Percentiles rank a stretch among this genome's conserved stretches.
Conservation (phyloP, 2,113 vertebrate species). For the Mus musculus region DNA sequence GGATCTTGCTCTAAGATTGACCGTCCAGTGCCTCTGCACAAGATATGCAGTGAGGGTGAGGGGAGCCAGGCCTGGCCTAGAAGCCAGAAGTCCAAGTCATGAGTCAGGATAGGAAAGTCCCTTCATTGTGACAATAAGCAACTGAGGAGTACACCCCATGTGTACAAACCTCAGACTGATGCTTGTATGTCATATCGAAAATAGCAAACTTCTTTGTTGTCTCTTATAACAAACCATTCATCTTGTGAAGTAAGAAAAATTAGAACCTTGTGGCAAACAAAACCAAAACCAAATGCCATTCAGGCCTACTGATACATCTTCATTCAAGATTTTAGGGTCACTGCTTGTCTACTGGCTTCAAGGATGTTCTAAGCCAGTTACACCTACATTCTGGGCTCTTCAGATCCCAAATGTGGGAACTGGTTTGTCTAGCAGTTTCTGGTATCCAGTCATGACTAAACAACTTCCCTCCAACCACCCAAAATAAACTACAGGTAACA, state of each 20-base stretch:
- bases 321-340: slow-evolving; percentile 68
- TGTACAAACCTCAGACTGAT: not conserved
- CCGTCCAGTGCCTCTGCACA: not conserved
- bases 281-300: slow-evolving; percentile 33
- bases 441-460: slow-evolving; percentile 62
- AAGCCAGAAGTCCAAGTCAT: not conserved
- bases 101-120: not conserved
- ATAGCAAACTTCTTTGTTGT: not conserved
- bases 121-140: not conserved
- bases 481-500: slow-evolving; percentile 86
- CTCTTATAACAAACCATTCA: slow-evolving; percentile 3
- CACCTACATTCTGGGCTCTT: slow-evolving; percentile 59
- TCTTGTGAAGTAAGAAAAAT: slow-evolving; percentile 64
- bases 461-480: slow-evolving; percentile 65
- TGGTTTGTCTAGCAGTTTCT: slow-evolving; percentile 68
- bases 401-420: slow-evolving; percentile 57
- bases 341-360: slow-evolving; percentile 66
- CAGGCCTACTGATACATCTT: slow-evolving; percentile 69
- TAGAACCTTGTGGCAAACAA: slow-evolving; percentile 38
- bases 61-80: not conserved
- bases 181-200: not conserved
- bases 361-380: slow-evolving; percentile 59
- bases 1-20: not conserved
- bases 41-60: not conserved
- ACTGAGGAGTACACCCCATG: not conserved